Conservation (phyloP, 2,888 invertebrate species). For the Tupiocoris notatus region DNA sequence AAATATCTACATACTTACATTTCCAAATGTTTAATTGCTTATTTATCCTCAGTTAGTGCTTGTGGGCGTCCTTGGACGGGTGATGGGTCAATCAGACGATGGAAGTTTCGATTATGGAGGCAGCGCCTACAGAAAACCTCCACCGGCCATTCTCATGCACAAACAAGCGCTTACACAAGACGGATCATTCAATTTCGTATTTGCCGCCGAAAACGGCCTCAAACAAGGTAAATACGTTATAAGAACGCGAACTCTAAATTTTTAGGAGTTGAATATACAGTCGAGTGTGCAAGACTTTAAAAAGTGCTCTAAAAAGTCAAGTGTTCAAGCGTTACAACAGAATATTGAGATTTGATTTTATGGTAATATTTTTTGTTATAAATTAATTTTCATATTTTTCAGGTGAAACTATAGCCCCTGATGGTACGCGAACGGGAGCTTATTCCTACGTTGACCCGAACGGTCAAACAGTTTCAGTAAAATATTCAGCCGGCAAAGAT, state of each 20-base stretch:
- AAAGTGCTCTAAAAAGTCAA: too few relatives aligned
- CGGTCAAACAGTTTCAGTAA: slow-evolving; percentile 65
- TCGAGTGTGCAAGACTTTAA: too few relatives aligned
- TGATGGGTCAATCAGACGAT: slow-evolving; percentile 33
- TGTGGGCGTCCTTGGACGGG: slow-evolving; percentile 38
- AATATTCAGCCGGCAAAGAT: slow-evolving; percentile 58
- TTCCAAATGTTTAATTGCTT: neutral
- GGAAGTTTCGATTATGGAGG: slow-evolving; percentile 46
- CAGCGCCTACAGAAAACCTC: slow-evolving; percentile 53
- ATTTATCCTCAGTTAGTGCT: slow-evolving; percentile 30
- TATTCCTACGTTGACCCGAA: slow-evolving; percentile 67
- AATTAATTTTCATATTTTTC: too few relatives aligned
- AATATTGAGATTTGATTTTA: too few relatives aligned
- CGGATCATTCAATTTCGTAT: slow-evolving; percentile 67
- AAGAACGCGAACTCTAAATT: too few relatives aligned
- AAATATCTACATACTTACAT: too few relatives aligned
- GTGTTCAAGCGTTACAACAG: too few relatives aligned
- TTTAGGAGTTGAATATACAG: too few relatives aligned
- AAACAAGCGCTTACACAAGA: slow-evolving; percentile 65
- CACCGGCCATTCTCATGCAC: slow-evolving; percentile 62
- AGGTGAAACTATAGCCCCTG: slow-evolving; percentile 67
- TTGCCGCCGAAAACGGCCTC: slow-evolving; percentile 68
- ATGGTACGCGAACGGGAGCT: slow-evolving; percentile 65
- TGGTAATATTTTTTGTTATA: too few relatives aligned
- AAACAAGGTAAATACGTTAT: slow-evolving; percentile 59